Conservation (phyloP, 2,888 invertebrate species). For the Adelphocoris suturalis region DNA sequence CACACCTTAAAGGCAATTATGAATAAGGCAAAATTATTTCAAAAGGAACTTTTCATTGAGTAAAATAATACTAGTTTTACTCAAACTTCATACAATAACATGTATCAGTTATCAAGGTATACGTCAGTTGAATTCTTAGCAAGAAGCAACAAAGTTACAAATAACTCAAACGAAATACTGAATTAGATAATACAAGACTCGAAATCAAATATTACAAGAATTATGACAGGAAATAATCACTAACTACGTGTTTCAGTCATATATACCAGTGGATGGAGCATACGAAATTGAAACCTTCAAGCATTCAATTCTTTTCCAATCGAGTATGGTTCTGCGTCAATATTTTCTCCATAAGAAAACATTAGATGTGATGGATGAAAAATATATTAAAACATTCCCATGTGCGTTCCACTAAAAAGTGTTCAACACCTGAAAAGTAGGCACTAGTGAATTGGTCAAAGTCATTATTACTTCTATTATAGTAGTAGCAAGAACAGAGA, state of each 20-base stretch:
- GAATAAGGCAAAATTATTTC: constrained; percentile 75
- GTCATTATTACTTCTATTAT: constrained; percentile 26
- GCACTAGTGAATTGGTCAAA: constrained; percentile 64
- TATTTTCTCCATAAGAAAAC: not conserved
- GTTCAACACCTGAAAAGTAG: constrained; percentile 60
- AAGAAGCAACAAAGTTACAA: constrained; percentile 4
- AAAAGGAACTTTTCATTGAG: constrained; percentile 74
- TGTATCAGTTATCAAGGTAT: constrained; percentile 15
- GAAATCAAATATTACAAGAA: constrained; percentile 6
- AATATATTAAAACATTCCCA: not conserved
- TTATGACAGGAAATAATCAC: not conserved
- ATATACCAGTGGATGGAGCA: constrained; percentile 21
- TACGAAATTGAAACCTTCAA: not conserved
- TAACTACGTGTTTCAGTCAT: constrained; percentile 45
- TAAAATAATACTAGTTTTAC: constrained; percentile 60
- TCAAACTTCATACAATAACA: constrained; percentile 14
- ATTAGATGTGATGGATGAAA: constrained; percentile 47
- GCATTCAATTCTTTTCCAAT: constrained; percentile 32
- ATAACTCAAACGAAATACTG: constrained; percentile 41
- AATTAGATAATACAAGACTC: constrained; percentile 30
- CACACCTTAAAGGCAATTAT: constrained; percentile 75
- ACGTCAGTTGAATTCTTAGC: constrained; percentile 5
- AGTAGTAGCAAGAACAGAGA: not conserved
- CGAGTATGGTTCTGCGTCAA: not conserved
- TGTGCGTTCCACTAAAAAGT: not conserved